Evolutionary conservation across 2,888 invertebrate genomes (phyloP).

Genomic region (Diaphora mendica): DNA sequence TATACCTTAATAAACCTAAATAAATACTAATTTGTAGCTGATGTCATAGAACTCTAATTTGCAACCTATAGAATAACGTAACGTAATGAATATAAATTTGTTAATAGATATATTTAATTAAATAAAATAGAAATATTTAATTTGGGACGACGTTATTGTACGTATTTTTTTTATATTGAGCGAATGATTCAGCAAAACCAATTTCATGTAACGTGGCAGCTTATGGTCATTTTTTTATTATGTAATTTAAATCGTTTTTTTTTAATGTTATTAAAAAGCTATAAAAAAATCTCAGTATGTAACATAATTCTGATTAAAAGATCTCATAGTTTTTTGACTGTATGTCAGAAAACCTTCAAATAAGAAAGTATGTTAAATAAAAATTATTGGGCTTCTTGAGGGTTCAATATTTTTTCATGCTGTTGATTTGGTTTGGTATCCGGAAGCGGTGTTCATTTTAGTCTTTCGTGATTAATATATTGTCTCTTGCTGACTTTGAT

Average conservation of each 20-base stretch:
- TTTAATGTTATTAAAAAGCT: neutral
- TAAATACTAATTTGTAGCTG: neutral
- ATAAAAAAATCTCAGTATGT: neutral
- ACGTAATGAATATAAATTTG: neutral
- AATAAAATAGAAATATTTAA: neutral
- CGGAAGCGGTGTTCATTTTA: slow-evolving; percentile 60
- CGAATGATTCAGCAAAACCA: neutral
- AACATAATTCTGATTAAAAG: neutral
- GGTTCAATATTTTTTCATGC: slow-evolving; percentile 58
- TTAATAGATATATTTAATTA: neutral
- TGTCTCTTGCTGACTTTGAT: slow-evolving; percentile 44
- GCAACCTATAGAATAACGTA: no score
- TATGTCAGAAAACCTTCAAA: slow-evolving; percentile 43
- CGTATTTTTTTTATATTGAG: neutral
- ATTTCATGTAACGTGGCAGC: neutral
- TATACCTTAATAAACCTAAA: no score
- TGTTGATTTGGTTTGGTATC: slow-evolving; percentile 59
- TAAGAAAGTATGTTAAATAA: slow-evolving; percentile 57
- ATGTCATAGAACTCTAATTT: neutral
- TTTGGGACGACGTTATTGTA: neutral
- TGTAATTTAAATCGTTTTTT: neutral
- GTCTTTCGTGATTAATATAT: slow-evolving; percentile 58
- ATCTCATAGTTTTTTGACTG: slow-evolving; percentile 10
- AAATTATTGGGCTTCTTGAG: slow-evolving; percentile 63
- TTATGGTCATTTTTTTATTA: neutral